Percentiles rank a stretch among this genome's conserved stretches.
Evolutionary conservation across 1,140 invertebrate species (phyloP).

Genomic region (Bombus picipes): DNA sequence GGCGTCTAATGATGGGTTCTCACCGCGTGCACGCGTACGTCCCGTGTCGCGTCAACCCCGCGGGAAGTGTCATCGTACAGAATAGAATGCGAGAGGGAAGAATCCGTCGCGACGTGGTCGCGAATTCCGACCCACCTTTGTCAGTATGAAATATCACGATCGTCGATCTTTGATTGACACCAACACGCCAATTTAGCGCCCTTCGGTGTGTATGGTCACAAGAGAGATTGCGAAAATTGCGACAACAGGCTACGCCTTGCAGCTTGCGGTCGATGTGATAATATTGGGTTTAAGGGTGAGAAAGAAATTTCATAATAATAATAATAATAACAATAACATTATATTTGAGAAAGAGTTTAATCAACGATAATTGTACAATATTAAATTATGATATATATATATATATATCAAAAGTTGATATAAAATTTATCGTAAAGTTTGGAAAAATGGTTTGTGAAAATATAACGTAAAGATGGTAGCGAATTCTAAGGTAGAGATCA

Average conservation of each 20-base stretch:
- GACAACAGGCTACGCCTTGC: too few species aligned
- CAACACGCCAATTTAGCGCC: constrained; percentile 40
- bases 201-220: background rate
- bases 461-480: background rate
- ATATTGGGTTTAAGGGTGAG: background rate
- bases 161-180: constrained; percentile 53
- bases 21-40: constrained; percentile 35
- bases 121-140: constrained; percentile 63
- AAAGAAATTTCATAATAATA: background rate
- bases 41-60: constrained; percentile 51
- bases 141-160: constrained; percentile 63
- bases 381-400: too few species aligned
- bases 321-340: too few species aligned
- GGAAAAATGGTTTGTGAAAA: background rate
- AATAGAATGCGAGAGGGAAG: constrained; percentile 63
- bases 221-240: background rate
- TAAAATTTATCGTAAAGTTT: background rate
- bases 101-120: constrained; percentile 61
- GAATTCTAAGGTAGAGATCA: constrained; percentile 24
- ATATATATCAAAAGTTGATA: too few species aligned
- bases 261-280: too few species aligned
- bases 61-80: constrained; percentile 60
- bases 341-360: background rate
- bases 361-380: background rate
- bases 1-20: constrained; percentile 69